Evolutionary conservation across 1,140 invertebrate genomes (phyloP).

Genomic region (Centruroides vittatus): DNA sequence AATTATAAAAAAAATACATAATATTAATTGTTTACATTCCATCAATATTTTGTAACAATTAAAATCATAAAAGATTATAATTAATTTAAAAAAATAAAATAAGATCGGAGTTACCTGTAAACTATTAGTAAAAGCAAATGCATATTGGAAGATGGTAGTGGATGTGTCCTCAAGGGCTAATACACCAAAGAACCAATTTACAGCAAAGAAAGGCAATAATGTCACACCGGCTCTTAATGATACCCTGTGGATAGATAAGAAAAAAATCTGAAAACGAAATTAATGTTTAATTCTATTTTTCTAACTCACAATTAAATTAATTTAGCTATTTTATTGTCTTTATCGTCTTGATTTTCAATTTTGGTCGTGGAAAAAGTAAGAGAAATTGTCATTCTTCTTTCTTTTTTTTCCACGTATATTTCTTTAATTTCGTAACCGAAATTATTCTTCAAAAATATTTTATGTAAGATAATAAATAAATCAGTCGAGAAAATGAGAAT

Average conservation of each 20-base stretch:
- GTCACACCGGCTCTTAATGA: conserved; percentile 40
- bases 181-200: conserved; percentile 52
- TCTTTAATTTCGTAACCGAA: background rate
- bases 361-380: background rate
- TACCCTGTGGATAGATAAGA: background rate
- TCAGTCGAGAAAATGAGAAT: background rate
- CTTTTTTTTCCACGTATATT: too few species aligned
- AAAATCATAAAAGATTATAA: background rate
- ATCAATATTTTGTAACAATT: background rate
- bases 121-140: conserved; percentile 23
- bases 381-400: too few species aligned
- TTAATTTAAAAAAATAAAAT: background rate
- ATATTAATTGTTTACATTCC: background rate
- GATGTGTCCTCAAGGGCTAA: conserved; percentile 49
- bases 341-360: background rate
- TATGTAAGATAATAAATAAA: background rate
- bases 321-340: too few species aligned
- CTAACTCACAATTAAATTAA: too few species aligned
- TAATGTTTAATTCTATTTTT: too few species aligned
- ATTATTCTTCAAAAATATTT: background rate
- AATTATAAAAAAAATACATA: background rate
- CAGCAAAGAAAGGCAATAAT: conserved; percentile 42
- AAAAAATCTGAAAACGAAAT: too few species aligned
- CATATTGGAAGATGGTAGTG: conserved; percentile 42
- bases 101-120: conserved; percentile 20